phyloP scores from a whole-genome alignment of 2,888 invertebrate genomes.

The Parascotia fuliginaria region DNA sequence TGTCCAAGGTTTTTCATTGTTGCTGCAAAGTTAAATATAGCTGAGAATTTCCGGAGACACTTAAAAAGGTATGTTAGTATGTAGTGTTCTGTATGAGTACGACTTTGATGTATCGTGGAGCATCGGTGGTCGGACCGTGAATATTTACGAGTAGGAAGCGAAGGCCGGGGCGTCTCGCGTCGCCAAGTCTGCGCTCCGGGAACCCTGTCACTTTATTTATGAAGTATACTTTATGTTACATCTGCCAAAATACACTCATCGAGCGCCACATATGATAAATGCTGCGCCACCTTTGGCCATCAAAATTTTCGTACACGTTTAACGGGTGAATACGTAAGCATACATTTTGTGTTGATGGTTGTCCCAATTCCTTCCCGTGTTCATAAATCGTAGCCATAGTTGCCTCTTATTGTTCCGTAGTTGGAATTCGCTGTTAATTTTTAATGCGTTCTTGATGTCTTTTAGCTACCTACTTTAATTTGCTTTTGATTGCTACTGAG shows the following conservation, averaged over 20 bases:
- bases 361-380: neutral
- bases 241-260: conserved; percentile 57
- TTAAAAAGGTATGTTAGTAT: conserved; percentile 48
- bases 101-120: conserved; percentile 74
- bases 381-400: neutral
- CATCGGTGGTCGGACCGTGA: conserved; percentile 69
- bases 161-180: conserved; percentile 42
- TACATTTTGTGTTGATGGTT: neutral
- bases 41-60: conserved; percentile 51
- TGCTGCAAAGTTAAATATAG: conserved; percentile 41
- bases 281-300: conserved; percentile 20
- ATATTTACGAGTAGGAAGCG: conserved; percentile 71
- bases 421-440: too few relatives aligned
- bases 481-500: neutral
- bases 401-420: neutral
- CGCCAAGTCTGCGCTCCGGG: conserved; percentile 40
- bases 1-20: conserved; percentile 51
- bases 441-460: too few relatives aligned
- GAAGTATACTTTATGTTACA: conserved; percentile 59
- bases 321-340: neutral
- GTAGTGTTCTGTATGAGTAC: conserved; percentile 56
- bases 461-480: too few relatives aligned
- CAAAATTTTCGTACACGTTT: conserved; percentile 18
- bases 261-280: conserved; percentile 34
- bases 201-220: conserved; percentile 72